These are phyloP conservation scores for Anthophora plumipes DNA, from an alignment of 2,888 invertebrate species.

Conservation along the genomic window DNA sequence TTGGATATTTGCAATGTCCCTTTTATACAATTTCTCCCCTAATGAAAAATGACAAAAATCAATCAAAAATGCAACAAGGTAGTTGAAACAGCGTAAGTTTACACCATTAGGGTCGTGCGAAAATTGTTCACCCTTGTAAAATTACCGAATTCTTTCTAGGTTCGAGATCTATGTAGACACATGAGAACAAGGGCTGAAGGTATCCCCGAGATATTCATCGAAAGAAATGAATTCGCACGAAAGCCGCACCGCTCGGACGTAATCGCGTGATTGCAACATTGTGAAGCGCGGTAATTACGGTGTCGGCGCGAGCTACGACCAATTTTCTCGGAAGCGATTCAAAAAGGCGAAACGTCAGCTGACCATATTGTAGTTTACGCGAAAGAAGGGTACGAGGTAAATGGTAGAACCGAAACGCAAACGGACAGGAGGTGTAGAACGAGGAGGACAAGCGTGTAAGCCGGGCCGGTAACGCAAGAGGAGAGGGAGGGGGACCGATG, in stretches of 20 bases:
- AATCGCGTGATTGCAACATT: conserved; percentile 68
- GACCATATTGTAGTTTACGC: conserved; percentile 58
- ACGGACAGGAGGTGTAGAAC: conserved; percentile 15
- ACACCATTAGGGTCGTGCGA: no score
- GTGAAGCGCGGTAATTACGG: conserved; percentile 63
- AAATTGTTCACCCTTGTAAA: conserved; percentile 6
- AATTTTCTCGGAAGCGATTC: conserved; percentile 71
- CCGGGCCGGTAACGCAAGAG: conserved; percentile 36
- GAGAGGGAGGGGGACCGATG: conserved; percentile 50
- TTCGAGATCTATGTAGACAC: neutral
- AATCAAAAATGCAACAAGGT: neutral
- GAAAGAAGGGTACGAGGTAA: conserved; percentile 59
- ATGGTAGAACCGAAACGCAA: conserved; percentile 50
- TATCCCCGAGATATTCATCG: conserved; percentile 28
- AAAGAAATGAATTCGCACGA: conserved; percentile 51
- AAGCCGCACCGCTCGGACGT: conserved; percentile 32
- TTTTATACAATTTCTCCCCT: no score
- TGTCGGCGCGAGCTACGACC: conserved; percentile 61
- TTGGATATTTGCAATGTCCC: no score
- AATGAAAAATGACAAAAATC: no score
- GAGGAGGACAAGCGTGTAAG: conserved; percentile 40
- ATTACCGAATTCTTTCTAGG: neutral
- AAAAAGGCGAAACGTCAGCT: conserved; percentile 66
- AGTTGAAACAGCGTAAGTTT: neutral
- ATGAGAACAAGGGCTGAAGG: neutral